A percentile compares a stretch with the other conserved stretches of the same genome.
These are phyloP conservation scores for Ennomos quercinarius DNA, from an alignment of 2,888 invertebrate species.

Conservation along the genomic window DNA sequence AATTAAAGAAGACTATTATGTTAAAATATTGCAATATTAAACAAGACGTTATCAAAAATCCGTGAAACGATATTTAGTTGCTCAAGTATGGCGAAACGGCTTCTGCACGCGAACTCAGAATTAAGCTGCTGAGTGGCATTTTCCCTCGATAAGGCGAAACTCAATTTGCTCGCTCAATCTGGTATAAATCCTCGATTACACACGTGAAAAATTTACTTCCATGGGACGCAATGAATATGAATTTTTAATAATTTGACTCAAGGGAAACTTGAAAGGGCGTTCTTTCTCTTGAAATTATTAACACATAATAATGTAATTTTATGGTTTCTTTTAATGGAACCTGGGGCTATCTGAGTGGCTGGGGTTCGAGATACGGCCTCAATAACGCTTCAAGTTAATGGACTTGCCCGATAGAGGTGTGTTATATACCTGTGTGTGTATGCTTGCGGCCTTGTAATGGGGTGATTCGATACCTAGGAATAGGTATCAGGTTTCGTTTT, in stretches of 20 bases:
- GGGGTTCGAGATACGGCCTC: conserved; percentile 71
- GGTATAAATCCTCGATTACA: conserved; percentile 53
- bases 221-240: conserved; percentile 55
- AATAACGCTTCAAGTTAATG: conserved; percentile 80
- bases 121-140: conserved; percentile 60
- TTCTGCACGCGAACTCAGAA: conserved; percentile 48
- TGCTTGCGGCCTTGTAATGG: conserved; percentile 21
- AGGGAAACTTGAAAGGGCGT: conserved; percentile 56
- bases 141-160: conserved; percentile 62
- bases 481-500: conserved; percentile 35
- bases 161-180: conserved; percentile 54
- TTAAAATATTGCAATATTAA: conserved; percentile 55
- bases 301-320: conserved; percentile 85
- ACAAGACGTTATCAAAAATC: conserved; percentile 54
- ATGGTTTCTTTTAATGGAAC: conserved; percentile 83
- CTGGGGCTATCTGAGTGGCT: conserved; percentile 71
- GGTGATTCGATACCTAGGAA: conserved; percentile 35
- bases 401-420: conserved; percentile 60
- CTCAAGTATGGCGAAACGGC: conserved; percentile 54
- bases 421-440: conserved; percentile 40
- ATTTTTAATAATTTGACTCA: conserved; percentile 73
- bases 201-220: conserved; percentile 56
- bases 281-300: conserved; percentile 81
- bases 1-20: conserved; percentile 58
- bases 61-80: conserved; percentile 53